Evolutionary conservation across 2,113 vertebrate genomes (phyloP).

Genomic region (Nestor notabilis): DNA sequence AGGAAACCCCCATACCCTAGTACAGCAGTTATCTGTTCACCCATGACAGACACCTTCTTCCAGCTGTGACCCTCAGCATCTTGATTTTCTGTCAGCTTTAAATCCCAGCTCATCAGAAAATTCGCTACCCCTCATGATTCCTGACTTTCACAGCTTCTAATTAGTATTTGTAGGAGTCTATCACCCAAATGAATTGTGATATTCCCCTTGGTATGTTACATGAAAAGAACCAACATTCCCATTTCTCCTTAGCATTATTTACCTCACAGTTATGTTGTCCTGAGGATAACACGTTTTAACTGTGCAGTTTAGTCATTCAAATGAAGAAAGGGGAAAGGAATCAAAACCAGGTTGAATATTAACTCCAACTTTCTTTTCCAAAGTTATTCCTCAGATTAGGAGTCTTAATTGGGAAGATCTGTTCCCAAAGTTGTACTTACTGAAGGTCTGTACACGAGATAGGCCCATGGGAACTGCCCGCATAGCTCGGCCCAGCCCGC

Average conservation of each 20-base stretch:
- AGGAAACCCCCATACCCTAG: not conserved
- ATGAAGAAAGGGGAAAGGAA: not conserved
- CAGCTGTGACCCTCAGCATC: not conserved
- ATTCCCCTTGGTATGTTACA: not conserved
- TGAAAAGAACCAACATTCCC: not conserved
- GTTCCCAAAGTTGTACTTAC: not conserved
- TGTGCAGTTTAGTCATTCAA: not conserved
- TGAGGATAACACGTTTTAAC: not conserved
- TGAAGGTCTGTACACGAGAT: not conserved
- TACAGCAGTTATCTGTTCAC: not conserved
- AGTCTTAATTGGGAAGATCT: not conserved
- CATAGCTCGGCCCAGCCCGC: not conserved
- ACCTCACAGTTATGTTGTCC: not conserved
- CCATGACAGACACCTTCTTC: not conserved
- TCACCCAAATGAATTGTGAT: constrained; percentile 9
- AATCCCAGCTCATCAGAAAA: not conserved
- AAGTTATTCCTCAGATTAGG: not conserved
- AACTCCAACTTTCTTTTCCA: not conserved
- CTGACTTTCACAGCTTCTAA: constrained; percentile 22
- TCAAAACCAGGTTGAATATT: constrained; percentile 14
- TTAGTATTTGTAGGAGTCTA: not conserved
- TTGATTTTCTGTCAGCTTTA: constrained; percentile 46
- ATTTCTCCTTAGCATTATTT: not conserved
- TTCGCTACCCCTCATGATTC: constrained; percentile 14
- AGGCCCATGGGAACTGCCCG: not conserved